Percentiles rank a stretch among this genome's conserved stretches.
These are phyloP conservation scores for Cabera pusaria DNA, from an alignment of 2,888 invertebrate species.

Conservation along the genomic window DNA sequence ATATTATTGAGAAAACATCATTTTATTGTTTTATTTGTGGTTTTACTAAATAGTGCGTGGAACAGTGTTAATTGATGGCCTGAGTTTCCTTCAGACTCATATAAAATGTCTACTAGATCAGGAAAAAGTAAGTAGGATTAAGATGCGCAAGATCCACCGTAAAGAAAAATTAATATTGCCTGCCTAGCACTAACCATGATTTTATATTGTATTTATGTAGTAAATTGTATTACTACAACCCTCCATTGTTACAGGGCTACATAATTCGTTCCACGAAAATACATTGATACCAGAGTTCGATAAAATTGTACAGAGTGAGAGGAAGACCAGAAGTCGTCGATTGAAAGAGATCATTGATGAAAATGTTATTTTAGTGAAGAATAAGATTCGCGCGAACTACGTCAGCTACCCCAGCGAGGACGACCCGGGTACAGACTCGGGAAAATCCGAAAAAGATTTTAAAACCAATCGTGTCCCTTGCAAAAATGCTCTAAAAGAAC, in stretches of 20 bases:
- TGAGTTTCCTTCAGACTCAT: neutral
- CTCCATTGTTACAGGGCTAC: conserved; percentile 60
- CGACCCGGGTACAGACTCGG: conserved; percentile 37
- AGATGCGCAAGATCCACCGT: too few species aligned
- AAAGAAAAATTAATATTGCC: too few species aligned
- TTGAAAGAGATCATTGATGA: conserved; percentile 45
- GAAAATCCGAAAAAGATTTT: conserved; percentile 24
- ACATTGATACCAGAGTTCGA: conserved; percentile 31
- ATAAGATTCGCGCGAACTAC: conserved; percentile 58
- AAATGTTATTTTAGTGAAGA: conserved; percentile 33
- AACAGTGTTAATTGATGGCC: neutral
- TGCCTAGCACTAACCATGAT: too few species aligned
- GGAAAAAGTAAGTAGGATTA: conserved; percentile 76
- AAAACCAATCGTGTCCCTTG: conserved; percentile 37
- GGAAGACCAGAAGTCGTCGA: conserved; percentile 55
- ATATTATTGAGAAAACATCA: too few species aligned
- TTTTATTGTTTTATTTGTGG: too few species aligned
- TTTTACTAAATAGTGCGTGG: too few species aligned
- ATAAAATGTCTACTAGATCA: conserved; percentile 69
- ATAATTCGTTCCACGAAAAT: conserved; percentile 47
- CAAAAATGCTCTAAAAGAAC: conserved; percentile 53
- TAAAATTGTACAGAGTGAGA: conserved; percentile 40
- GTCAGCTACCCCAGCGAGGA: conserved; percentile 61
- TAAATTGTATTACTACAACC: too few species aligned
- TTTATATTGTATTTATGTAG: too few species aligned